A percentile compares a stretch with the other conserved stretches of the same genome.
These are phyloP conservation scores for Argya squamiceps DNA, from an alignment of 2,797 vertebrate genomes.

Conservation along the genomic window DNA sequence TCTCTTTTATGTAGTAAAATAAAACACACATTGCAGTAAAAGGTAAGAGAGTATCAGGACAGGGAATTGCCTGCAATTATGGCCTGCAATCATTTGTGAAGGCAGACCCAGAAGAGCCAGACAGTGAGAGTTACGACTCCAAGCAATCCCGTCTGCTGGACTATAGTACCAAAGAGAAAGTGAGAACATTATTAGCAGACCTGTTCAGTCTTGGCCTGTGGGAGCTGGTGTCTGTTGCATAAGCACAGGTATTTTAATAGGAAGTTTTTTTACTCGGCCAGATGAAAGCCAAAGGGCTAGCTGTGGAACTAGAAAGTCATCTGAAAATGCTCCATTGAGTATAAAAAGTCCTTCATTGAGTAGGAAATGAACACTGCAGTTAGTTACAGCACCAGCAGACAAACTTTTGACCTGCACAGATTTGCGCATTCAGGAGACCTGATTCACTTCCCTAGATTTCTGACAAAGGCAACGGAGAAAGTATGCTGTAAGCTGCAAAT, in stretches of 20 bases:
- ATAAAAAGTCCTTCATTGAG: not conserved
- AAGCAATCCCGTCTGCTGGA: not conserved
- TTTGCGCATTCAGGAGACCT: accelerated
- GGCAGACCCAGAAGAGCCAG: not conserved
- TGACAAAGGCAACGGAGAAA: not conserved
- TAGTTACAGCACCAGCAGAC: not conserved
- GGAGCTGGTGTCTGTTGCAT: not conserved
- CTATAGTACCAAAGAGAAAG: accelerated
- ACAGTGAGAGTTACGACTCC: not conserved
- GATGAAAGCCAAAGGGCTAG: not conserved
- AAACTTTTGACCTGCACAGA: not conserved
- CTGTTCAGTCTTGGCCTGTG: not conserved
- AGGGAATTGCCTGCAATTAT: not conserved
- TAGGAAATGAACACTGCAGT: not conserved
- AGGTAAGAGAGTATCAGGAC: not conserved
- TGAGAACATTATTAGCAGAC: accelerated
- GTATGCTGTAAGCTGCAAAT: not conserved
- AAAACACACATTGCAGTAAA: not conserved
- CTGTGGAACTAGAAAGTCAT: not conserved
- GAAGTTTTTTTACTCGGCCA: not conserved
- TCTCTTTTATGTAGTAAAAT: not conserved
- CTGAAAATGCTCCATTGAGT: not conserved
- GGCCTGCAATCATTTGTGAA: not conserved
- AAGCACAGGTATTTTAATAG: not conserved
- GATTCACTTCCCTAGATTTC: not conserved